A percentile compares a stretch with the other conserved stretches of the same genome.
These are phyloP conservation scores for Percopsis omiscomaycus DNA, from an alignment of 2,797 vertebrate species.

Conservation along the genomic window DNA sequence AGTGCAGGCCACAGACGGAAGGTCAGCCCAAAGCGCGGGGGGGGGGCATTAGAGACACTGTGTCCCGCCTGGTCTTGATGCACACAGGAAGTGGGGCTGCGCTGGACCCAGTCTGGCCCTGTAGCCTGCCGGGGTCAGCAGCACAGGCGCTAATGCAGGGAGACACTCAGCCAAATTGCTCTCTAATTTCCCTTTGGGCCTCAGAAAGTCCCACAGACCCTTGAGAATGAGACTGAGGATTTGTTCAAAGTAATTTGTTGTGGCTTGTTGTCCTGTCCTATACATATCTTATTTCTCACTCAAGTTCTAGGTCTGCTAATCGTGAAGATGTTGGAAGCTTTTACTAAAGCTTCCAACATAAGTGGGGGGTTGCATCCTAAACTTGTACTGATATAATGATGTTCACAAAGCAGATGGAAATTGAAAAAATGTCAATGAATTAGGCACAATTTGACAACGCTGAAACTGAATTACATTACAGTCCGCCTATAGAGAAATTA, in stretches of 20 bases:
- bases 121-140: conserved; percentile 44
- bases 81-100: conserved; percentile 72
- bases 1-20: conserved; percentile 80
- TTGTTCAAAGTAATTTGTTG: conserved; percentile 71
- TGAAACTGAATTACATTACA: background rate
- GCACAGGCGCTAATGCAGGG: conserved; percentile 67
- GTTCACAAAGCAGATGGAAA: background rate
- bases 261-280: conserved; percentile 56
- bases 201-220: conserved; percentile 60
- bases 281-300: conserved; percentile 45
- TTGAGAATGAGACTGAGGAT: conserved; percentile 72
- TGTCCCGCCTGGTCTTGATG: conserved; percentile 66
- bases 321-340: conserved; percentile 8
- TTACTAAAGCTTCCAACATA: background rate
- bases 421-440: background rate
- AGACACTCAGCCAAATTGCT: conserved; percentile 66
- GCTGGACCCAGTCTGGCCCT: conserved; percentile 63
- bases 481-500: background rate
- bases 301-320: conserved; percentile 72
- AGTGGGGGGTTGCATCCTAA: background rate
- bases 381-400: background rate
- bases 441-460: background rate
- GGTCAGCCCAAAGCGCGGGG: conserved; percentile 65
- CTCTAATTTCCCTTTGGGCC: conserved; percentile 67
- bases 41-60: conserved; percentile 64